These are phyloP conservation scores for Galaxea fascicularis DNA, from an alignment of 92 coral and sea anemone genomes.

Conservation along the genomic window DNA sequence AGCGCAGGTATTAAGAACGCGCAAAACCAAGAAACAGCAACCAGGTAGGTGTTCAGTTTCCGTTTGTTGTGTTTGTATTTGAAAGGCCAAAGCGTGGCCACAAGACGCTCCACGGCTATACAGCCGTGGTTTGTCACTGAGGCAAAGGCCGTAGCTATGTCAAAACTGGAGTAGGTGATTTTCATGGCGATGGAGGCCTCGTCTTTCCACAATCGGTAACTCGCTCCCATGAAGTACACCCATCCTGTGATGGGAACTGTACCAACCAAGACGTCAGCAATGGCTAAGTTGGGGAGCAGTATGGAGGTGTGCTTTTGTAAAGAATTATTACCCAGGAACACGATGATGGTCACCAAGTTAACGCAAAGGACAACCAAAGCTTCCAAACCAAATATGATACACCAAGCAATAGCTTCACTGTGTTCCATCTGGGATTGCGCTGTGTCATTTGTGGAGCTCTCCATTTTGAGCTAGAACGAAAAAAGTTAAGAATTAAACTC, in stretches of 20 bases:
- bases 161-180: conserved; percentile 9
- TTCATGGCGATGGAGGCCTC: neutral
- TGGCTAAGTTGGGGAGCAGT: conserved; percentile 31
- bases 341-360: conserved; percentile 9
- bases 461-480: conserved; percentile 17
- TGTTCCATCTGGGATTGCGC: neutral
- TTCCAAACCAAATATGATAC: conserved; percentile 32
- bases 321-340: neutral
- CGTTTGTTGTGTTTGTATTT: conserved; percentile 18
- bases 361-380: neutral
- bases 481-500: neutral
- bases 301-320: conserved; percentile 20
- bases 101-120: conserved; percentile 43
- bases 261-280: conserved; percentile 32
- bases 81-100: conserved; percentile 41
- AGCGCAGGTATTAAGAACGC: conserved; percentile 23
- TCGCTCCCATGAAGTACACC: conserved; percentile 25
- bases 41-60: neutral
- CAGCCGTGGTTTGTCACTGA: conserved; percentile 50
- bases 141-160: conserved; percentile 26
- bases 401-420: conserved; percentile 29
- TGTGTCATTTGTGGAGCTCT: conserved; percentile 11
- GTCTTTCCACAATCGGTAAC: neutral
- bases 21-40: conserved; percentile 4
- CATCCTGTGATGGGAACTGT: conserved; percentile 10